A percentile compares a stretch with the other conserved stretches of the same genome.
These are phyloP conservation scores for Bergia puertoricense DNA, from an alignment of 92 coral and sea anemone species.

Conservation along the genomic window DNA sequence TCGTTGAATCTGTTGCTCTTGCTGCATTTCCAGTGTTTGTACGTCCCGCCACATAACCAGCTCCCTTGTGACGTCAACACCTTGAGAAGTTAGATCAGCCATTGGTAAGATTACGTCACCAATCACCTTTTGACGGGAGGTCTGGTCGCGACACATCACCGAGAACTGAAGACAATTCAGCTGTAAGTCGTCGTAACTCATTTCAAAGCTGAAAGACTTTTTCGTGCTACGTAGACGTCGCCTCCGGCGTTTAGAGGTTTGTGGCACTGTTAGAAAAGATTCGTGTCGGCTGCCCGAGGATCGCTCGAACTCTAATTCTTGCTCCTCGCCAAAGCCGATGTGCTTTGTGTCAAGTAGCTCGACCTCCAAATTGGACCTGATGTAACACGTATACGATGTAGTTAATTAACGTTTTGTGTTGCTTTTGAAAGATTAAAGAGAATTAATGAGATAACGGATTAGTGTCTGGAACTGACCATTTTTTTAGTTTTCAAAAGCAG, in stretches of 20 bases:
- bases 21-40: constrained; percentile 72
- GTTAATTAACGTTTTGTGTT: background rate
- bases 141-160: constrained; percentile 79
- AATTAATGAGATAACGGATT: background rate
- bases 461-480: background rate
- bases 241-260: background rate
- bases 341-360: constrained; percentile 63
- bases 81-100: constrained; percentile 77
- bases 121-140: constrained; percentile 75
- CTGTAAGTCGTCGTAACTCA: constrained; percentile 78
- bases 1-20: constrained; percentile 11
- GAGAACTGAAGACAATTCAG: constrained; percentile 79
- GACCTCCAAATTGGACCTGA: constrained; percentile 55
- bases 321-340: constrained; percentile 36
- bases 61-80: constrained; percentile 74
- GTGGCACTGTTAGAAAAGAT: constrained; percentile 33
- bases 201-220: constrained; percentile 75
- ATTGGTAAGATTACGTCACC: constrained; percentile 85
- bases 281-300: background rate
- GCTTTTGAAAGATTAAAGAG: background rate
- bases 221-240: constrained; percentile 60
- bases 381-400: background rate
- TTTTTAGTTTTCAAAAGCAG: background rate
- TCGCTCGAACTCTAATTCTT: constrained; percentile 9
- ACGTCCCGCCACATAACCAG: constrained; percentile 86